Evolutionary conservation across 2,113 vertebrate genomes (phyloP), one percentile per base, ranked within the genome.

Genomic region (Pan paniscus): DNA sequence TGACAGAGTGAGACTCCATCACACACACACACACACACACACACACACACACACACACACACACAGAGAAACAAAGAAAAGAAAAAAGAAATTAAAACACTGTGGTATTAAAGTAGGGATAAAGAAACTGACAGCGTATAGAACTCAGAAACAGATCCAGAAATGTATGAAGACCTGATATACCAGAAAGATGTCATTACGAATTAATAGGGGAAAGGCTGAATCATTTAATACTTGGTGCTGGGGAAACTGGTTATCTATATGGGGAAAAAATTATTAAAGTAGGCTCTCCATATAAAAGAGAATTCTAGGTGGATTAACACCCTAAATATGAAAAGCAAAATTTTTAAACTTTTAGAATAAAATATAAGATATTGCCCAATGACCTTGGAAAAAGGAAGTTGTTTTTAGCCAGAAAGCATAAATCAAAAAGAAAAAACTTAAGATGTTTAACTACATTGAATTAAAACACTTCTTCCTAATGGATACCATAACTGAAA

Each of bases 401-500:
- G 55, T 35, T 6, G 0, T 40, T 64, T 25, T 32, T 32, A 87
- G 0, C 6, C 38, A 76, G 43, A 43, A 89, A n/a, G 10, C n/a
- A 90, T 61, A 73, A 72, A 64, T 35, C 52, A 73, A 6, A 48
- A 75, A 86, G 38, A 10, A 78, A 93, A 90, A 90, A 81, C 11
- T 5, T 75, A 18, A 90, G 20, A 87, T 23, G 50, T 73, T 83
- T 93, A 86, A 80, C 46, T 40, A 32, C 38, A 57, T 7, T 80
- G n/a, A 90, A 86, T 50, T 92, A 64, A 86, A 94, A 86, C 46
- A 57, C 38, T 94, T 67, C n/a, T 80, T 86, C n/a, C 73, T 35
- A 90, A 38, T 16, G 10, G 30, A 61, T 67, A 80, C 0, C 9
- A 23, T 52, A 80, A 72, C 3, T 79, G 27, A 64, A 68, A 8